Percentiles rank a stretch among this genome's conserved stretches.
phyloP scores from a whole-genome alignment of 2,113 vertebrate species.

The Bombycilla garrulus region DNA sequence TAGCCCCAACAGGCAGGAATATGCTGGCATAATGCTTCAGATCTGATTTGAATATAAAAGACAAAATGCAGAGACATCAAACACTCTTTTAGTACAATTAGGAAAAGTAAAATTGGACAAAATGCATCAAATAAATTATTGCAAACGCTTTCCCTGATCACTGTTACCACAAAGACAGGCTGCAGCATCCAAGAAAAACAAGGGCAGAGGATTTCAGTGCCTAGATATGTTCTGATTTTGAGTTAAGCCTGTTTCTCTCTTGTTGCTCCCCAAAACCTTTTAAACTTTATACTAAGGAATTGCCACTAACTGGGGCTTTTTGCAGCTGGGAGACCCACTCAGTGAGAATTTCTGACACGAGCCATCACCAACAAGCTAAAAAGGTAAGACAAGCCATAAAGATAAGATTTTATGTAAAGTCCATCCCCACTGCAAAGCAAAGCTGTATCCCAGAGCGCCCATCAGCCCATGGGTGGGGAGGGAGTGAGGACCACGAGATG shows the following conservation, averaged over 20 bases:
- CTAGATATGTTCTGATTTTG: neutral
- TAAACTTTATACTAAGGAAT: neutral
- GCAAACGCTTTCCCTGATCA: constrained; percentile 5
- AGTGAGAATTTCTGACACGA: neutral
- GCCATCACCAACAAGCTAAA: neutral
- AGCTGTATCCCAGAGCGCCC: neutral
- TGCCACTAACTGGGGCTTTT: neutral
- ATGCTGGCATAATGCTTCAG: neutral
- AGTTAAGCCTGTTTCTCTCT: neutral
- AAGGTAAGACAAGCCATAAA: neutral
- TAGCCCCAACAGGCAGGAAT: constrained; percentile 18
- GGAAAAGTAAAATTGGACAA: neutral
- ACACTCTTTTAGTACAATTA: neutral
- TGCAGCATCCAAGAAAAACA: neutral
- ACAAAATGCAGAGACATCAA: neutral
- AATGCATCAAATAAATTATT: constrained; percentile 15
- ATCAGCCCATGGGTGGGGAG: neutral
- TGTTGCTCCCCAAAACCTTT: neutral
- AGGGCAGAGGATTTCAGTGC: neutral
- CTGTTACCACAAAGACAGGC: neutral
- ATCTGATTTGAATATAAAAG: neutral
- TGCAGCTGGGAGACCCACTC: neutral
- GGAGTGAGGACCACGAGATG: neutral
- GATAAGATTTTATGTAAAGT: neutral
- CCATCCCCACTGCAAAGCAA: neutral